These are phyloP conservation scores for Eupithecia tripunctaria DNA, from an alignment of 2,888 invertebrate genomes.

Conservation along the genomic window DNA sequence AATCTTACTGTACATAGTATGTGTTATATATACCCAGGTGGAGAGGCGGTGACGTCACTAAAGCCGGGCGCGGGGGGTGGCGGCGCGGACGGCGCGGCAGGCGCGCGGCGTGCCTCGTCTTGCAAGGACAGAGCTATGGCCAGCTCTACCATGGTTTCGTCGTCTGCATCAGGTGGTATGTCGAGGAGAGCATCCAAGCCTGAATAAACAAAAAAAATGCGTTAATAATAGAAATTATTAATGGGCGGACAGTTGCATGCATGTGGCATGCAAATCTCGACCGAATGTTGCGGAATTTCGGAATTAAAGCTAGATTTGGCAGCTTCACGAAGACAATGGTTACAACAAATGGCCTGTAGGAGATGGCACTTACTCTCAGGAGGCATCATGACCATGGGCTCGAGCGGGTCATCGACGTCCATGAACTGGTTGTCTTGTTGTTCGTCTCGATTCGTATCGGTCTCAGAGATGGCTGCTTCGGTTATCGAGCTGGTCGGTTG, in stretches of 20 bases:
- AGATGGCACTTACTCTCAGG: constrained; percentile 78
- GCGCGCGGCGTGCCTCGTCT: constrained; percentile 87
- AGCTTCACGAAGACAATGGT: not conserved
- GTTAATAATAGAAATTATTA: not conserved
- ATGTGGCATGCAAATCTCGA: too few relatives aligned
- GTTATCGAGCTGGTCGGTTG: constrained; percentile 70
- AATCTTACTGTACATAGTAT: too few relatives aligned
- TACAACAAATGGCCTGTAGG: not conserved
- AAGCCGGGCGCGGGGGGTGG: constrained; percentile 79
- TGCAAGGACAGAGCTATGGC: constrained; percentile 97
- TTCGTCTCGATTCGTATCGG: constrained; percentile 71
- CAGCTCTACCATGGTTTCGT: constrained; percentile 98
- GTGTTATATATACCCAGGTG: constrained; percentile 86
- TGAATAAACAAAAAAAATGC: constrained; percentile 15
- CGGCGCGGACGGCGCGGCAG: constrained; percentile 64
- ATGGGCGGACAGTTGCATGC: not conserved
- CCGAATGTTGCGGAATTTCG: too few relatives aligned
- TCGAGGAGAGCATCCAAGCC: constrained; percentile 93
- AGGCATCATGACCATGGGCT: constrained; percentile 85
- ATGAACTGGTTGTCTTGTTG: constrained; percentile 81
- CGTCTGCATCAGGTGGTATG: constrained; percentile 97
- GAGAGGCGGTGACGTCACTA: constrained; percentile 93
- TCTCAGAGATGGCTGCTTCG: constrained; percentile 69
- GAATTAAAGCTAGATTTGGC: not conserved
- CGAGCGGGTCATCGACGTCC: constrained; percentile 85